Conservation (phyloP, 2,113 vertebrate species). For the Gymnobelideus leadbeateri region DNA sequence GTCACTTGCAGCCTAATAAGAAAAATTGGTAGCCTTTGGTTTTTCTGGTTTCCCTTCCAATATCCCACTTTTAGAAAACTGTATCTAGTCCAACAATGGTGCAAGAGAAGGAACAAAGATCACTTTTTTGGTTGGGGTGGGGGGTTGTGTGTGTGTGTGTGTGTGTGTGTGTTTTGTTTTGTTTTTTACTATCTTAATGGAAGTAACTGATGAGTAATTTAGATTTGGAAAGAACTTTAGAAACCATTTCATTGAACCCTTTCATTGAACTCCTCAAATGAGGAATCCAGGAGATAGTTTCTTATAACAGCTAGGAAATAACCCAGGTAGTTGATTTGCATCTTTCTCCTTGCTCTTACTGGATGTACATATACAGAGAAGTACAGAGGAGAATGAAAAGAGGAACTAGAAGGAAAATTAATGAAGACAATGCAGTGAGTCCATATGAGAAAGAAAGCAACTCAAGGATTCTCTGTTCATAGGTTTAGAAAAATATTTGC, state of each 20-base stretch:
- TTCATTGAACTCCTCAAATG: not conserved
- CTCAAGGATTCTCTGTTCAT: slow-evolving; percentile 23
- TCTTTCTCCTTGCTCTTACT: slow-evolving; percentile 22
- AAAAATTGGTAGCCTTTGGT: not conserved
- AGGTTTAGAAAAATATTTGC: slow-evolving; percentile 2
- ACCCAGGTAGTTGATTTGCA: slow-evolving; percentile 8
- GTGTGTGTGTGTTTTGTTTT: too few relatives aligned
- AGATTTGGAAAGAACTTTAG: not conserved
- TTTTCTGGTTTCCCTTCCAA: not conserved
- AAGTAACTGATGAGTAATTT: not conserved
- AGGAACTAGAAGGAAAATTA: not conserved
- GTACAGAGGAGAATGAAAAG: not conserved
- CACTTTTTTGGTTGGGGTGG: not conserved
- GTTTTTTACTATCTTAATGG: not conserved
- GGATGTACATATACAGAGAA: not conserved
- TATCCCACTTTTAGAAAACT: not conserved
- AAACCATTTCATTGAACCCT: not conserved
- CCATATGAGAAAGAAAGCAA: not conserved
- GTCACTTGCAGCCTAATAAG: not conserved
- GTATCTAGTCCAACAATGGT: not conserved
- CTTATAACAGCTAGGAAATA: not conserved
- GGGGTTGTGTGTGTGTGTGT: too few relatives aligned
- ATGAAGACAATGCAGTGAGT: not conserved
- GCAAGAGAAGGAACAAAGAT: not conserved
- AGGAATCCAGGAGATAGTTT: not conserved